Evolutionary conservation across 2,113 vertebrate species (phyloP).

Genomic region (Pelecanus crispus): DNA sequence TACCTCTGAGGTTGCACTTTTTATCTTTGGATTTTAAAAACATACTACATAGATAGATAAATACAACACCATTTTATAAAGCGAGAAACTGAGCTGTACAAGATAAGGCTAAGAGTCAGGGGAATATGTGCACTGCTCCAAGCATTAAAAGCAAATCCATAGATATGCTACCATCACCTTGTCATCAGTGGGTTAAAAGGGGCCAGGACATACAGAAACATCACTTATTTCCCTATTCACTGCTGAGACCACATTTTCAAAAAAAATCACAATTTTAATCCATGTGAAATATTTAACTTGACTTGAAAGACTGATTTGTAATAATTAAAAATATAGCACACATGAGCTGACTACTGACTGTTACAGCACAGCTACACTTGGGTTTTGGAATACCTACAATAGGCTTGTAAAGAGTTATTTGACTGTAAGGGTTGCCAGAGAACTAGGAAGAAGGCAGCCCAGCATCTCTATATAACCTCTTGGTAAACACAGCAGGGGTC

Average conservation of each 20-base stretch:
- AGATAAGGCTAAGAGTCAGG: not conserved
- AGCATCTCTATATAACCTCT: not conserved
- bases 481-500: not conserved
- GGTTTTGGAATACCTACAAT: not conserved
- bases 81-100: not conserved
- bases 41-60: not conserved
- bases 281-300: not conserved
- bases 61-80: not conserved
- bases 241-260: not conserved
- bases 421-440: not conserved
- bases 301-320: not conserved
- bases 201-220: not conserved
- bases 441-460: not conserved
- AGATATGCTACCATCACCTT: not conserved
- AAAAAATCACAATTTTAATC: not conserved
- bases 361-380: not conserved
- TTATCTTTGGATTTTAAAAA: not conserved
- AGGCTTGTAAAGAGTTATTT: not conserved
- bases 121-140: not conserved
- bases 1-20: not conserved
- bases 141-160: not conserved
- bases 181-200: not conserved
- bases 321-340: not conserved
- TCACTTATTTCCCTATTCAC: not conserved
- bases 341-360: not conserved